Percentiles rank a stretch among this genome's conserved stretches.
phyloP scores from a whole-genome alignment of 2,888 invertebrate species.

The Ametastegia equiseti region DNA sequence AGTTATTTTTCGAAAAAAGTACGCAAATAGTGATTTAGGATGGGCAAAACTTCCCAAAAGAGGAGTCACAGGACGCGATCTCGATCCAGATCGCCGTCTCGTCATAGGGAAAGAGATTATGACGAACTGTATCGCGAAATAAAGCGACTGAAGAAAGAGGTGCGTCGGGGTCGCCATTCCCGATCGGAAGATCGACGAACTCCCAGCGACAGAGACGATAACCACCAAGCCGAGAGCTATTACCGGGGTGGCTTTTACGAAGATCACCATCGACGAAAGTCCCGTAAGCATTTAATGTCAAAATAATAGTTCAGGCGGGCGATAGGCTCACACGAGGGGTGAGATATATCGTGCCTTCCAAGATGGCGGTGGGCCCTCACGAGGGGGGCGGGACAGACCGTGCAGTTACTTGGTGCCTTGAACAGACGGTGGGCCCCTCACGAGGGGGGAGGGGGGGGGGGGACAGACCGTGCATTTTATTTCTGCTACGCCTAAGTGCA shows the following conservation, averaged over 20 bases:
- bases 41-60: neutral
- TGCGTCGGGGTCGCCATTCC: neutral
- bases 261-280: neutral
- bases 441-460: too few species aligned
- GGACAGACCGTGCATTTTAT: too few species aligned
- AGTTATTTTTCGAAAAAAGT: neutral
- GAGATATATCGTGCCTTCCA: neutral
- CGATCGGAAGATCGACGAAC: too few species aligned
- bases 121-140: neutral
- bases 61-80: neutral
- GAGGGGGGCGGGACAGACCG: too few species aligned
- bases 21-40: neutral
- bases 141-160: neutral
- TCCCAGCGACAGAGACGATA: neutral
- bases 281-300: neutral
- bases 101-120: neutral
- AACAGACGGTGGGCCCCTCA: too few species aligned
- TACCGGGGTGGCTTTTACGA: neutral
- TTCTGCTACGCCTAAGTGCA: too few species aligned
- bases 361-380: too few species aligned
- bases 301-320: neutral
- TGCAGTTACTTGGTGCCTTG: too few species aligned
- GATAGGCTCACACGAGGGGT: slow-evolving; percentile 6
- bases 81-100: neutral
- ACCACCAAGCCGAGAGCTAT: neutral